Evolutionary conservation across 1,140 invertebrate genomes (phyloP).

Genomic region (Drosophila triauraria): DNA sequence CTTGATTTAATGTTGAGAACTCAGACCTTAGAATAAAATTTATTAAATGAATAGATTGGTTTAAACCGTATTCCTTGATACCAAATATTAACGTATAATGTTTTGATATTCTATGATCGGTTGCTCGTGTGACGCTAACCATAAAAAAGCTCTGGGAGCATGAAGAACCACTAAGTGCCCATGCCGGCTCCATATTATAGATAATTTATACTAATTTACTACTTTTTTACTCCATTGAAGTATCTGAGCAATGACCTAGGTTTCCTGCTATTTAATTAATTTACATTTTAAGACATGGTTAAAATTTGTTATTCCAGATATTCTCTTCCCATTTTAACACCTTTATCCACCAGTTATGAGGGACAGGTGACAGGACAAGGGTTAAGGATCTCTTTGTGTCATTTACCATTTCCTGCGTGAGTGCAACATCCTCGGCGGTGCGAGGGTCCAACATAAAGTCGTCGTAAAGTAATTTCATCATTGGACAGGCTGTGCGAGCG

Average conservation of each 20-base stretch:
- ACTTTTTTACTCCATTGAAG: no score
- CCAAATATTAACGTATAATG: no score
- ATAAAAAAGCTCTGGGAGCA: no score
- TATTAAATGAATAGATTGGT: no score
- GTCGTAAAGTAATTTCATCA: constrained; percentile 84
- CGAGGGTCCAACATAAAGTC: constrained; percentile 81
- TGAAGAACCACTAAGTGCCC: neutral
- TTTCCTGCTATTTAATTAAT: neutral
- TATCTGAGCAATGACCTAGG: neutral
- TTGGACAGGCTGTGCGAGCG: constrained; percentile 54
- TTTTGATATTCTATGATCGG: no score
- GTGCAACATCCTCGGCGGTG: constrained; percentile 79
- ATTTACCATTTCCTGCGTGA: constrained; percentile 84
- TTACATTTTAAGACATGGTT: neutral
- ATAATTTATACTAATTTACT: no score
- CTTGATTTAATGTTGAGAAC: no score
- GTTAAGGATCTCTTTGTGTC: constrained; percentile 14
- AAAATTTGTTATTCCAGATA: neutral
- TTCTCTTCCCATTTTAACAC: neutral
- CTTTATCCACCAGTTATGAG: neutral
- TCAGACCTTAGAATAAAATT: no score
- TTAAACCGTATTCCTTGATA: no score
- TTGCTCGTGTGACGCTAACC: no score
- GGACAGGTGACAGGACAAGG: neutral
- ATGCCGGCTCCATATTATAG: no score